These are phyloP conservation scores for Geodia barretti DNA, from an alignment of 37 sponge, comb jelly and placozoan species.

Conservation along the genomic window DNA sequence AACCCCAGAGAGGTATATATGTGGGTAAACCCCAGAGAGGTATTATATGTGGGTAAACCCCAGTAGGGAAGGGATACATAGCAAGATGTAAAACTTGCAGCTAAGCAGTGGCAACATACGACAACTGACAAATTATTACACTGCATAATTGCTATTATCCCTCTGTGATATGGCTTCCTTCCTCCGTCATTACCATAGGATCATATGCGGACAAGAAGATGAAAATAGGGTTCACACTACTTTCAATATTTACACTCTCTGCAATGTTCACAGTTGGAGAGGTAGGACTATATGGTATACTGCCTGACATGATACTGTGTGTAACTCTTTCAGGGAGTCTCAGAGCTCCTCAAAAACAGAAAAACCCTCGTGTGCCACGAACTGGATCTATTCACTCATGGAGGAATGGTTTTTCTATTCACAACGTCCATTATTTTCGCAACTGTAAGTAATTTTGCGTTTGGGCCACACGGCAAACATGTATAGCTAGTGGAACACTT, in stretches of 20 bases:
- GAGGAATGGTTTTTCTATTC: conserved; percentile 72
- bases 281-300: conserved; percentile 7
- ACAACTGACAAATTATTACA: neutral
- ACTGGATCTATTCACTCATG: conserved; percentile 68
- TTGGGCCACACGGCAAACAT: too few species aligned
- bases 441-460: conserved; percentile 33
- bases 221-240: conserved; percentile 9
- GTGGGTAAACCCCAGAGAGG: too few species aligned
- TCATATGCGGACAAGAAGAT: neutral
- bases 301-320: neutral
- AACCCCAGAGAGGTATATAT: too few species aligned
- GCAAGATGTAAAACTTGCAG: too few species aligned
- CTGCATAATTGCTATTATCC: too few species aligned
- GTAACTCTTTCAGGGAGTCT: conserved; percentile 47
- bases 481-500: too few species aligned
- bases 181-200: too few species aligned
- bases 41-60: too few species aligned
- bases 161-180: too few species aligned
- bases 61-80: too few species aligned
- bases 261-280: conserved; percentile 40
- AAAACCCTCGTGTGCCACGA: conserved; percentile 32
- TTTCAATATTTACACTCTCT: conserved; percentile 12
- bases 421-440: conserved; percentile 24
- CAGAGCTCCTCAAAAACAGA: conserved; percentile 34
- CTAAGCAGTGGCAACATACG: neutral